Evolutionary conservation across 2,888 invertebrate species (phyloP), one percentile per base, ranked within the genome.

Genomic region (Leptogaster cylindrica): DNA sequence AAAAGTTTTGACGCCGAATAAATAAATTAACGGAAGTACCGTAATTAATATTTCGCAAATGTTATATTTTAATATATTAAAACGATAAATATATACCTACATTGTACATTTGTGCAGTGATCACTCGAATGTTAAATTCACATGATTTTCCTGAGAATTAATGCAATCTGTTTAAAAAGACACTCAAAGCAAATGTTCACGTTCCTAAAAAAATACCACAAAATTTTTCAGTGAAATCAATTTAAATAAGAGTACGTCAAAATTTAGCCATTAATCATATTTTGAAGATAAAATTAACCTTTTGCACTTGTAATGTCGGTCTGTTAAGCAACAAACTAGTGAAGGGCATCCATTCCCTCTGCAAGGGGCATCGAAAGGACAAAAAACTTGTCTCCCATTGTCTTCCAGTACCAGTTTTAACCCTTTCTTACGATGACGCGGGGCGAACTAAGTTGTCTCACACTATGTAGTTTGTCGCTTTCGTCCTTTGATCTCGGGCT

Each of bases 381-480:
- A 55, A 55, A 55, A 36, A 55, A 55, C 55, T 61, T 61, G 44
- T 44, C 61, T 20, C 41, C 44, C 28, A 44, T 44, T 44, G 61
- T 44, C 61, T 61, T 61, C 44, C 16, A 44, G 41, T 44, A 44
- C 61, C 61, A 61, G 61, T 61, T 61, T 61, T 41, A 25, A 61
- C 61, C 61, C 61, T 61, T 61, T 61, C 44, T 44, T 61, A 28
- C 25, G n/a, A n/a, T 18, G 23, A 27, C 61, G 61, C 61, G 44
- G 31, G 28, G 28, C 61, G 44, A 36, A 36, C 55, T 44, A n/a
- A 55, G 36, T 20, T 44, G 14, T 61, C 16, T 61, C 61, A 27
- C 61, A 61, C 61, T 61, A 61, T 55, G 55, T 44, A 61, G 27
- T 61, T 44, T 44, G 61, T 44, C 28, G 41, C 44, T 61, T 39